A percentile compares a stretch with the other conserved stretches of the same genome.
Conservation (phyloP, 2,888 invertebrate genomes). For the Ectemnius cavifrons region DNA sequence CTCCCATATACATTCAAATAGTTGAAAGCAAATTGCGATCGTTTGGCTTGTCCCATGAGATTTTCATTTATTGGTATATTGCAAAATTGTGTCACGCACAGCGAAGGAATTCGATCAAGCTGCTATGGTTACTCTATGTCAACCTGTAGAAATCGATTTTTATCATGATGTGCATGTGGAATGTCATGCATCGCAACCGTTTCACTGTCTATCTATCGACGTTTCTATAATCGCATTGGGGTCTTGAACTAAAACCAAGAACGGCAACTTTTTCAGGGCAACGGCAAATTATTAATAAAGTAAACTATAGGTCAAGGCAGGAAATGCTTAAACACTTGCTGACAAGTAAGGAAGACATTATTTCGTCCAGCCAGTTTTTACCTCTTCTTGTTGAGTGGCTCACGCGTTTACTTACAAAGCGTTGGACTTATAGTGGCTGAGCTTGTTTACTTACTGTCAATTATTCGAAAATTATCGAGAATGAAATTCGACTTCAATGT, state of each 20-base stretch:
- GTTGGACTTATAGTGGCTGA: background rate
- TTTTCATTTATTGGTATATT: constrained; percentile 24
- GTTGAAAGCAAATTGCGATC: no score
- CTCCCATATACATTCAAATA: no score
- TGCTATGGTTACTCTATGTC: constrained; percentile 70
- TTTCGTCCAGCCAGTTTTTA: constrained; percentile 42
- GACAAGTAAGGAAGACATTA: constrained; percentile 36
- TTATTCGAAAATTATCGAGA: no score
- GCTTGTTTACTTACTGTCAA: no score
- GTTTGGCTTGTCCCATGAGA: background rate
- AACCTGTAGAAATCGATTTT: constrained; percentile 67
- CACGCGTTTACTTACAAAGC: background rate
- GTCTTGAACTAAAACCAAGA: constrained; percentile 10
- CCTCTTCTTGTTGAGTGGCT: constrained; percentile 33
- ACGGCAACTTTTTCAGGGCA: constrained; percentile 22
- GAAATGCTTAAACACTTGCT: constrained; percentile 22
- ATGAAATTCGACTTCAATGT: no score
- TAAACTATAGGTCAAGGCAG: constrained; percentile 48
- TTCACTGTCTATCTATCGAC: background rate
- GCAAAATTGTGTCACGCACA: constrained; percentile 25
- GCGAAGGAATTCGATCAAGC: constrained; percentile 57
- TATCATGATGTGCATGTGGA: constrained; percentile 36
- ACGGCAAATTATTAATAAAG: constrained; percentile 38
- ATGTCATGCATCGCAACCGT: constrained; percentile 30
- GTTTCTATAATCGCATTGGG: constrained; percentile 14